Conservation (phyloP, 2,888 invertebrate species). For the Clitarchus hookeri region DNA sequence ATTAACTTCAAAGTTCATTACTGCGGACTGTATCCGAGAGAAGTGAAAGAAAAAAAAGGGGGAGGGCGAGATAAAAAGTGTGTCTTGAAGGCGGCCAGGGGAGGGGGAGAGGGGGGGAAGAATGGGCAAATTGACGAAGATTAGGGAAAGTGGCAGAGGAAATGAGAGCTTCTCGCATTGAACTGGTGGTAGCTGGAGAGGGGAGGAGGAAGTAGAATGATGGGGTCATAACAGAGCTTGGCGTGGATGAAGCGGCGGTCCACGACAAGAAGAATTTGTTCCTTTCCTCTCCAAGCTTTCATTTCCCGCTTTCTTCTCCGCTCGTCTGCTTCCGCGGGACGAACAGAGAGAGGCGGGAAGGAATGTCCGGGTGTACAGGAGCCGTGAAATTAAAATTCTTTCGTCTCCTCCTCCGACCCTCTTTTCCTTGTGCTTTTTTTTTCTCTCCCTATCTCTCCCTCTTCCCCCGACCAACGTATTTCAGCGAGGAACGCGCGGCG, state of each 20-base stretch:
- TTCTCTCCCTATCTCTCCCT: neutral
- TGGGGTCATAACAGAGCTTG: constrained; percentile 24
- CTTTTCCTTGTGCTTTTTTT: neutral
- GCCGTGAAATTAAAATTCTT: constrained; percentile 28
- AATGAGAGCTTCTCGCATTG: constrained; percentile 17
- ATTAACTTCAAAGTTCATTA: constrained; percentile 14
- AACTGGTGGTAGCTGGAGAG: neutral
- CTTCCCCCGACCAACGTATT: neutral
- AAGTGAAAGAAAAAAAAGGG: neutral
- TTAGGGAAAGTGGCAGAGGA: constrained; percentile 21
- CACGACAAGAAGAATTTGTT: constrained; percentile 7
- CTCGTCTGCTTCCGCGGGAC: neutral
- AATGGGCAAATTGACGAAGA: constrained; percentile 16
- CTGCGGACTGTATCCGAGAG: constrained; percentile 14
- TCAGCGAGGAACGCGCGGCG: neutral
- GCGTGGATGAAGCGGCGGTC: constrained; percentile 16
- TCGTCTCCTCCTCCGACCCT: neutral
- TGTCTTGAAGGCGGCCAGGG: no score
- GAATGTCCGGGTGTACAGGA: constrained; percentile 16
- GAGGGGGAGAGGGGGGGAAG: neutral
- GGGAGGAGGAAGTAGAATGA: constrained; percentile 10
- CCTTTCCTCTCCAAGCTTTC: neutral
- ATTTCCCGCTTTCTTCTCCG: neutral
- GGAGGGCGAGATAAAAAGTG: neutral
- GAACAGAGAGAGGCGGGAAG: neutral